Evolutionary conservation across 2,888 invertebrate species (phyloP), one percentile per base, ranked within the genome.

Genomic region (Masnerella sp.): DNA sequence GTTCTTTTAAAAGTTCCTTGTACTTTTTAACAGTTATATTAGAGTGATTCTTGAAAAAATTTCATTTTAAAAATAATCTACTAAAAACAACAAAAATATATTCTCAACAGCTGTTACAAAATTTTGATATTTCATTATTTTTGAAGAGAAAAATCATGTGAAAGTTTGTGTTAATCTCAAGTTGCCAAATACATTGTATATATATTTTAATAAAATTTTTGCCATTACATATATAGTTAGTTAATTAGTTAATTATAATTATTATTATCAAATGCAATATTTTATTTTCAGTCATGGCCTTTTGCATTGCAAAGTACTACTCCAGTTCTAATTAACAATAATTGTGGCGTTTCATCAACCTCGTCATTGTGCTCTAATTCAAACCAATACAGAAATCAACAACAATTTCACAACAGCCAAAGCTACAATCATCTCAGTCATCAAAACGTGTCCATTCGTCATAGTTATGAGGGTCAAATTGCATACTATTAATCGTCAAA

Each of bases 401-500:
- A 58, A 28, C 56, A 51, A 5, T 52, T 25, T 12, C 62, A 68
- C 8, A 40, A 73, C 0, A 28, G 8, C 1, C 64, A 58, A 45
- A 62, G 8, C 45, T 68, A 68, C 20, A 58, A 68, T 38, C 65
- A 52, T 11, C 5, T 36, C 1, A 25, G 34, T 7, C 62, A 49
- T 22, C 61, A 49, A 11, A 68, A 58, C 11, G 14, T 56, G 15
- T 40, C 47, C 2, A 43, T 47, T 42, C 51, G 62, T 15, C 73
- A 64, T 2, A 51, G 17, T 51, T 56, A 68, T 22, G 67, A 68
- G 17, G 25, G 40, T 25, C 68, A 73, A 7, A 8, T 68, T 2
- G 22, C 73, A 5, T 73, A 73, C 42, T 68, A 73, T 40, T 73
- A 22, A 62, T 11, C n/a, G n/a, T n/a, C n/a, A n/a, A n/a, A n/a